Percentiles rank a stretch among this genome's conserved stretches.
phyloP scores from a whole-genome alignment of 92 coral and sea anemone genomes.

The Umimayanthus chanpuru region DNA sequence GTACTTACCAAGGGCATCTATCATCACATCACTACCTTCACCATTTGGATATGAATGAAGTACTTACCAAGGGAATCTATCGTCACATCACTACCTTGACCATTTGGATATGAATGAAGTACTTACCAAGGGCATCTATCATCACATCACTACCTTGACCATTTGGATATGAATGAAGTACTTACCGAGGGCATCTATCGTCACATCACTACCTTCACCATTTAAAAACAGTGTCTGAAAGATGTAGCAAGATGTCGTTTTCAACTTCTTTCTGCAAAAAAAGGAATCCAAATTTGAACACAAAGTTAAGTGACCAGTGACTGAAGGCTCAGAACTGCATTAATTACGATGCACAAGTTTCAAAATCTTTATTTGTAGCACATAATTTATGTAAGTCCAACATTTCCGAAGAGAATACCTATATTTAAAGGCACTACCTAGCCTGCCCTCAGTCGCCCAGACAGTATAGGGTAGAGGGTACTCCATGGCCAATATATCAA shows the following conservation, averaged over 20 bases:
- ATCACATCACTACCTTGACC: no score
- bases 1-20: no score
- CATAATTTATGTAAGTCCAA: no score
- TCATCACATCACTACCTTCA: no score
- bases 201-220: conserved; percentile 95
- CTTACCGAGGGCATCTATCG: conserved; percentile 92
- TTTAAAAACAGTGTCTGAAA: conserved; percentile 89
- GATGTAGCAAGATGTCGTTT: conserved; percentile 90
- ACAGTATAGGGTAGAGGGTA: no score
- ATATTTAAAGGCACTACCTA: no score
- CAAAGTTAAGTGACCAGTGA: background rate
- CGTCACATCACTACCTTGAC: conserved; percentile 94
- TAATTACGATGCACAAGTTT: no score
- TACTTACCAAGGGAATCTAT: conserved; percentile 88
- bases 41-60: background rate
- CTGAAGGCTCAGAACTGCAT: background rate
- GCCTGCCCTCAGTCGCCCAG: no score
- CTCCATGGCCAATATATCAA: no score
- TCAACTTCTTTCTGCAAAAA: conserved; percentile 74
- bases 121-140: no score
- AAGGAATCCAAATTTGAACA: background rate
- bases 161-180: background rate
- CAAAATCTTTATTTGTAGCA: no score
- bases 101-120: conserved; percentile 49
- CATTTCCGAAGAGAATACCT: no score